Base-by-base conservation (phyloP, 2,888 invertebrate genomes). In the Aphodius granarius region DNA sequence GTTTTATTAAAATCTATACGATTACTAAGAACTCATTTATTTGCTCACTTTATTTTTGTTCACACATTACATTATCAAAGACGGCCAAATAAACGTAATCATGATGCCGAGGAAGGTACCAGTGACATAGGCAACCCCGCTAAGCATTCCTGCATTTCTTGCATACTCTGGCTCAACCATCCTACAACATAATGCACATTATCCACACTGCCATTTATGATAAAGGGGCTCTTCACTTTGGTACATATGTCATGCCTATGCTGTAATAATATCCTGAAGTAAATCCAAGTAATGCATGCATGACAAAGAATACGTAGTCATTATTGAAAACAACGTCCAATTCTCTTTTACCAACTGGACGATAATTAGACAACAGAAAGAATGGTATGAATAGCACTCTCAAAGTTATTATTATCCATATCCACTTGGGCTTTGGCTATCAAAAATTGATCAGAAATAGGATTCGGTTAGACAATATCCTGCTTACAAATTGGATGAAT, bases 61-160 rank as follows among this genome's bases (percentile, higher is more conserved):
- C 43, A 43, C 43, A 9, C 43, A 43, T 43, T 43, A 43, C 2
- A 43, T 9, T 43, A 43, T 43, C 6, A 43, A 13, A 43, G 43
- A 5, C n/a, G 95, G 94, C 87, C 93, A 91, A 63, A 93, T 82
- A 80, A 93, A 90, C 0, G 95, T 92, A 85, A 94, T 93, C 78
- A 91, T 84, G 76, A 98, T 91, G n/a, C 98, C 98, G 6, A 88
- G 83, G 77, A 96, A 92, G 70, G 98, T 94, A 66, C 98, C 98
- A 0, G 96, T 93, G 23, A 98, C 93, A 0, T 99, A 90, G 83
- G 93, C 93, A 18, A 99, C 97, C 0, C 95, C 97, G 65, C 95
- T 98, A 86, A 97, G 95, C 98, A 99, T 99, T 75, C 98, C 98
- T 0, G 98, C 98, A 0, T 92, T 93, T 0, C 93, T 89, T n/a